Base-by-base conservation (phyloP, 2,797 vertebrate genomes). In the Trichosurus vulpecula region DNA sequence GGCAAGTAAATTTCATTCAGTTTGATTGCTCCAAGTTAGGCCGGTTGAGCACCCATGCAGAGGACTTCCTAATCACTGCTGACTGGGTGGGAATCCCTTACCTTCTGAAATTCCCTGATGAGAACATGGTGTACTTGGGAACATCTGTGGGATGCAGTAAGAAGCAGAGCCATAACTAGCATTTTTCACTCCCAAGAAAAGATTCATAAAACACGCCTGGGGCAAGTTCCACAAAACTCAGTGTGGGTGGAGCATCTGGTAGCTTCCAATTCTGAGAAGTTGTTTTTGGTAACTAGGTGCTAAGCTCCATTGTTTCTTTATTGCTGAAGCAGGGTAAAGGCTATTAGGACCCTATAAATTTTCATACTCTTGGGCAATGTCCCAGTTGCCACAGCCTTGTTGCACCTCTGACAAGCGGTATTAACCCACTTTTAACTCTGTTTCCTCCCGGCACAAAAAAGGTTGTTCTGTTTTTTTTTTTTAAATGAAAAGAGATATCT, bases 161-260 rank as follows among this genome's bases (percentile, higher is more conserved):
- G 74, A 81, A 81, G 74, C 74, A 87, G 74, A 87, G 41, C 41
- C 74, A 51, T 51, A 87, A 87, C 74, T 87, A 87, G 74, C 41
- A 87, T 87, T 87, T 87, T 87, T 87, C 74, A 87, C 74, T 87
- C 74, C 74, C 74, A 87, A 87, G 74, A 87, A 87, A 87, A 87
- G 74, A 47, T 87, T 87, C 74, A 25, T 87, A 87, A 87, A 87
- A 87, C 74, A 87, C 51, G 74, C 74, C 74, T 87, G 41, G 74
- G 74, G 74, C 74, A 87, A 87, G 74, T 47, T 87, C 41, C 25
- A 87, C 41, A 87, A 47, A 87, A 87, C 25, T 87, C 74, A 47
- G 74, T 87, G 74, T 87, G 74, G 74, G 74, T 51, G 74, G 41
- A 87, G 74, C 74, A 87, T 87, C 74, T 87, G 74, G 41, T 47